Conservation (phyloP, 2,888 invertebrate genomes). For the Agonum fuliginosum region DNA sequence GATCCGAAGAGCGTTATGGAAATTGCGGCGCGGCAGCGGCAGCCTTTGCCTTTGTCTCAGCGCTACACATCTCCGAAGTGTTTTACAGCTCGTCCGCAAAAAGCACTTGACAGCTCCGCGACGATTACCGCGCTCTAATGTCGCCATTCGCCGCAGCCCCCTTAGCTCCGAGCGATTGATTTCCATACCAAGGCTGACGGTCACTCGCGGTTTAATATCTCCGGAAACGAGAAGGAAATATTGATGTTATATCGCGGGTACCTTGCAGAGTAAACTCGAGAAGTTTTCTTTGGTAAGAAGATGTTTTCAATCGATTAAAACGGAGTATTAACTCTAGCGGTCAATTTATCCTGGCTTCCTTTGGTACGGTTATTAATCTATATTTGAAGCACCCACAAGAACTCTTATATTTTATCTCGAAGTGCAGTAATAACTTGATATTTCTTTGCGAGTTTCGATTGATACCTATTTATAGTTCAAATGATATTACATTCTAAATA, state of each 20-base stretch:
- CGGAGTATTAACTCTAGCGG: not conserved
- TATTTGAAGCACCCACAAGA: too few relatives aligned
- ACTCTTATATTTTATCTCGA: too few relatives aligned
- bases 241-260: conserved; percentile 64
- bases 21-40: conserved; percentile 33
- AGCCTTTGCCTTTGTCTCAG: conserved; percentile 14
- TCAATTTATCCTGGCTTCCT: not conserved
- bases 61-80: too few relatives aligned
- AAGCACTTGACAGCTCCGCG: conserved; percentile 39
- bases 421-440: too few relatives aligned
- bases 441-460: too few relatives aligned
- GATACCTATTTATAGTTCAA: too few relatives aligned
- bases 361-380: too few relatives aligned
- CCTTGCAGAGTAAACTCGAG: conserved; percentile 61
- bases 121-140: conserved; percentile 52
- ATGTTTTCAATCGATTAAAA: conserved; percentile 63
- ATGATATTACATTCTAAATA: too few relatives aligned
- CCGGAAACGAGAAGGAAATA: conserved; percentile 62
- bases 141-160: conserved; percentile 48
- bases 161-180: conserved; percentile 40
- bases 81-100: conserved; percentile 52
- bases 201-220: conserved; percentile 33
- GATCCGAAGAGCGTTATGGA: conserved; percentile 52
- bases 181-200: conserved; percentile 31
- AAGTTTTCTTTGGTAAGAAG: conserved; percentile 61